phyloP scores from a whole-genome alignment of 1,140 invertebrate genomes.

The Oedothorax gibbosus region DNA sequence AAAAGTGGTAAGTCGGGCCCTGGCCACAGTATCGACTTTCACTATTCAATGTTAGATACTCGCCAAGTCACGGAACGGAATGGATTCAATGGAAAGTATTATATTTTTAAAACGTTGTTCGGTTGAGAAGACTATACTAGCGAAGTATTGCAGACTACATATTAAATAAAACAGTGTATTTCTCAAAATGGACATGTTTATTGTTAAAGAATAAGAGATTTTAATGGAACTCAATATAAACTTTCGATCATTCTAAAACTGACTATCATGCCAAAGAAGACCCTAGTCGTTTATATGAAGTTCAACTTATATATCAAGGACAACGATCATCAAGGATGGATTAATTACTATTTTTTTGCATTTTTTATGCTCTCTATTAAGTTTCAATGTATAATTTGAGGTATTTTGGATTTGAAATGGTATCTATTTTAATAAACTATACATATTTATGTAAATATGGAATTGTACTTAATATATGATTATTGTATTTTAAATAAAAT shows the following conservation, averaged over 20 bases:
- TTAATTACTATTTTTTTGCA: neutral
- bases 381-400: constrained; percentile 17
- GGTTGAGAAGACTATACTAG: too few relatives aligned
- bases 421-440: constrained; percentile 6
- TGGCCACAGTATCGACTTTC: too few relatives aligned
- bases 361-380: constrained; percentile 42
- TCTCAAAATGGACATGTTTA: too few relatives aligned
- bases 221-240: too few relatives aligned
- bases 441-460: constrained; percentile 35
- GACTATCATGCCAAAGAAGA: neutral
- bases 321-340: neutral
- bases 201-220: too few relatives aligned
- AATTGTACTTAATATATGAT: neutral
- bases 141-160: too few relatives aligned
- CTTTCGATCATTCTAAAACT: neutral
- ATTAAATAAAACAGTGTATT: too few relatives aligned
- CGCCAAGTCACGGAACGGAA: too few relatives aligned
- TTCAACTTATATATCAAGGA: neutral
- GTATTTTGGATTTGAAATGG: constrained; percentile 24
- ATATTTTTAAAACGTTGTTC: too few relatives aligned
- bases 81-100: too few relatives aligned
- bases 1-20: too few relatives aligned
- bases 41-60: too few relatives aligned
- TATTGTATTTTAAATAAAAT: constrained; percentile 49
- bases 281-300: neutral